These are phyloP conservation scores for Chloroceryle inda DNA, from an alignment of 2,797 vertebrate species.

Conservation along the genomic window DNA sequence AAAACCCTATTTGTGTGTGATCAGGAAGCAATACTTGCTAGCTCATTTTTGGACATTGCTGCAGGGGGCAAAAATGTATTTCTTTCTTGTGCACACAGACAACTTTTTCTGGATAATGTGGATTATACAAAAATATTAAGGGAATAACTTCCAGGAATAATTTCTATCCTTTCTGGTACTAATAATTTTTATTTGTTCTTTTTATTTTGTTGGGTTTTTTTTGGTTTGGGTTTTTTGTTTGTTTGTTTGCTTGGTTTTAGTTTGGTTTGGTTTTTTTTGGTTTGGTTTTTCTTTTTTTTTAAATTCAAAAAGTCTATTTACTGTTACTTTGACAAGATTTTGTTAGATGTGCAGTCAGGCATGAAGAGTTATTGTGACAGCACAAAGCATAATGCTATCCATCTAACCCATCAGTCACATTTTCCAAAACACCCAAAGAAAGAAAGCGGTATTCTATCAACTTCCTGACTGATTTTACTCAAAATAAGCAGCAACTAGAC, in stretches of 20 bases:
- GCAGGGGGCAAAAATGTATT: background rate
- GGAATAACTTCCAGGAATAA: constrained; percentile 35
- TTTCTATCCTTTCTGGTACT: background rate
- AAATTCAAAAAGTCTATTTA: background rate
- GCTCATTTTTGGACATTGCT: constrained; percentile 7
- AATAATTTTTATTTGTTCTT: background rate
- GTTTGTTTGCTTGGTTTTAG: too few relatives aligned
- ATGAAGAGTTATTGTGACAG: constrained; percentile 9
- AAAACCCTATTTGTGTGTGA: constrained; percentile 6
- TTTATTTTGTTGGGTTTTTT: background rate
- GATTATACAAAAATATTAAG: constrained; percentile 3
- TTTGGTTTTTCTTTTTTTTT: too few relatives aligned
- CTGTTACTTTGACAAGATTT: background rate
- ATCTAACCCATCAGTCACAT: background rate
- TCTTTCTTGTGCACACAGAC: background rate
- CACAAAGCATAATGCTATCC: background rate
- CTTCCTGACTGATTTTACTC: background rate
- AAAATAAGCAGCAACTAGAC: background rate
- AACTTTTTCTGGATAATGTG: constrained; percentile 8
- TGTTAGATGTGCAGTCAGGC: background rate
- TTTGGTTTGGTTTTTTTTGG: background rate
- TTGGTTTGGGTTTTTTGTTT: too few relatives aligned
- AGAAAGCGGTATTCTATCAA: background rate
- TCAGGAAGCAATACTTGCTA: constrained; percentile 1
- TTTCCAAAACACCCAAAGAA: background rate